A percentile compares a stretch with the other conserved stretches of the same genome.
Evolutionary conservation across 1,140 invertebrate genomes (phyloP).

Genomic region (Cotesia glomerata): DNA sequence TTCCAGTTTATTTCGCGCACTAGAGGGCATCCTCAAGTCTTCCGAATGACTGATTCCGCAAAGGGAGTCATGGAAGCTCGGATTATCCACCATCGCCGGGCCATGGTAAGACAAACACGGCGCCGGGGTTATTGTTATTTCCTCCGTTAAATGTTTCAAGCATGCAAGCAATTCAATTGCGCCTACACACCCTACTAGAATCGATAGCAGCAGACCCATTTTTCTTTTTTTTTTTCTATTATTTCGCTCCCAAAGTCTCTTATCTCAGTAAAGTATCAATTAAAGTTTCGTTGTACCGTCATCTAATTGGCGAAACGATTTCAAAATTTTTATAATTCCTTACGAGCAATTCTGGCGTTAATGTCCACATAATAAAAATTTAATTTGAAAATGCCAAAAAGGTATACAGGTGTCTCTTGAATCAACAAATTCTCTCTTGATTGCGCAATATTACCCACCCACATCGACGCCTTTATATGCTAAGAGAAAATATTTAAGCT

Average conservation of each 20-base stretch:
- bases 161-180: slow-evolving; percentile 71
- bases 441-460: no score
- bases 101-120: slow-evolving; percentile 55
- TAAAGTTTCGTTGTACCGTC: neutral
- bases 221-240: slow-evolving; percentile 28
- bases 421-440: no score
- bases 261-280: neutral
- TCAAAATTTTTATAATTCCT: neutral
- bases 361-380: no score
- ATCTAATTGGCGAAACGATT: neutral
- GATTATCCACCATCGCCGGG: slow-evolving; percentile 39
- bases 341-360: neutral
- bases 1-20: slow-evolving; percentile 52
- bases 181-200: slow-evolving; percentile 75
- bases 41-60: slow-evolving; percentile 50
- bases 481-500: no score
- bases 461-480: no score
- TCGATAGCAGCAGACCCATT: slow-evolving; percentile 75
- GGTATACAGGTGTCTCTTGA: no score
- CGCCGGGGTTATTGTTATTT: slow-evolving; percentile 48
- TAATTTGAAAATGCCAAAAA: no score
- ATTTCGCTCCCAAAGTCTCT: neutral
- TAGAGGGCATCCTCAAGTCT: slow-evolving; percentile 39
- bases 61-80: slow-evolving; percentile 52
- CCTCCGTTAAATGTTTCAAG: slow-evolving; percentile 64